phyloP scores from a whole-genome alignment of 2,113 vertebrate species.

The Vanacampus margaritifer region DNA sequence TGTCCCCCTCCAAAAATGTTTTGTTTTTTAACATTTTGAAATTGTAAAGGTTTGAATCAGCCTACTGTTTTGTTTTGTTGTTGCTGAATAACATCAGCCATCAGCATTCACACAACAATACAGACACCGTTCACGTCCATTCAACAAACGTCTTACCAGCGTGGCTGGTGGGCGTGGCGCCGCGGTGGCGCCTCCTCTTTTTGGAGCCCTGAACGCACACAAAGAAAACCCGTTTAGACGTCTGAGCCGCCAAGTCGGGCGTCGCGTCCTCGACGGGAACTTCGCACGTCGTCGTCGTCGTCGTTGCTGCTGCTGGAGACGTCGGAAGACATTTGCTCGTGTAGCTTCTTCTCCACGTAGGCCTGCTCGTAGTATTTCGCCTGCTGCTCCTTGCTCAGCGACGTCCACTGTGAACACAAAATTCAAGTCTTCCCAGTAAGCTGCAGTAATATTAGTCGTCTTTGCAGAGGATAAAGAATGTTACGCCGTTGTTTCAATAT shows the following conservation, averaged over 20 bases:
- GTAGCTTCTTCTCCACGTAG: background rate
- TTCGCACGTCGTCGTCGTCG: background rate
- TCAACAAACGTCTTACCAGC: background rate
- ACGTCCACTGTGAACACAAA: background rate
- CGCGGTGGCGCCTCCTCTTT: background rate
- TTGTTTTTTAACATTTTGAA: too few species aligned
- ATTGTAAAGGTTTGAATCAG: too few species aligned
- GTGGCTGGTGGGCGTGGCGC: background rate
- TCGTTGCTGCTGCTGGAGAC: background rate
- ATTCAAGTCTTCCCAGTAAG: background rate
- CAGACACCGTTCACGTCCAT: too few species aligned
- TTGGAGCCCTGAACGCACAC: background rate
- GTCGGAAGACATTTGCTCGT: background rate
- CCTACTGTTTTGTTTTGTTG: too few species aligned
- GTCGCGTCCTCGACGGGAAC: background rate
- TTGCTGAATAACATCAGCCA: too few species aligned
- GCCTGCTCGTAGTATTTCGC: conserved; percentile 10
- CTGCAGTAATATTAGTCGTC: too few species aligned
- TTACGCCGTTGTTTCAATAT: too few species aligned
- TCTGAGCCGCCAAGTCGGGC: background rate
- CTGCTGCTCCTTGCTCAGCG: conserved; percentile 3
- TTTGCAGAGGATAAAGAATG: too few species aligned
- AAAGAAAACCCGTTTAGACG: background rate
- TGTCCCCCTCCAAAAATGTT: too few species aligned
- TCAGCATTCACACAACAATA: too few species aligned